Evolutionary conservation across 2,797 vertebrate species (phyloP), one percentile per base, ranked within the genome.

Genomic region (Rousettus madagascariensis): DNA sequence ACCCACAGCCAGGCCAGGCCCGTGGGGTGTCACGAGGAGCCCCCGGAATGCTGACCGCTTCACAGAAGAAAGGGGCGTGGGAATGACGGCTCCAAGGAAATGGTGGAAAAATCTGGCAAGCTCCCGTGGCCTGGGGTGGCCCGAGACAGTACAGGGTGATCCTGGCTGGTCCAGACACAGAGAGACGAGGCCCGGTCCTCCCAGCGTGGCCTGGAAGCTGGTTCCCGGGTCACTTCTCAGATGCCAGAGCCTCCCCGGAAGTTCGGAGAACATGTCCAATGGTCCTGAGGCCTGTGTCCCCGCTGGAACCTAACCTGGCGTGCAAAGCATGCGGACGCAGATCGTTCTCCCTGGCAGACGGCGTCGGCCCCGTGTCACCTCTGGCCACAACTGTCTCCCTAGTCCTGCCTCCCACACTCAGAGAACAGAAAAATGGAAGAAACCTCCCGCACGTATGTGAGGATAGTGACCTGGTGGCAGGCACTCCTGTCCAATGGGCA

Each of bases 31-130:
- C 33, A 33, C 8, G 3, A 66, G 63, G 7, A 30, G 41, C 41
- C 1, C 1, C 51, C 3, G 33, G 24, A 2, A 3, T 10, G 53
- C 24, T 5, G 24, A 28, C 8, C 77, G 41, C 2, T 16, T 16
- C 55, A 0, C 15, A 15, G 53, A 59, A 55, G 26, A 41, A 17
- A 43, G 33, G 36, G 53, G 53, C 36, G 24, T 33, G 4, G 33
- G 77, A 19, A 10, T 10, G 51, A 17, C 19, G 10, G 36, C 6
- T 36, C 75, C 36, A 8, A 5, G 33, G 5, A 28, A 8, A 79
- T 36, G 77, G 19, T 8, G 26, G 77, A 19, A 8, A 16, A 16
- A 38, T 10, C 12, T 6, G 5, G 53, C 24, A 3, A 2, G 24
- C 24, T 11, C 24, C 57, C 8, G 22, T 28, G 53, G 53, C 2